Conservation (phyloP, 1,140 invertebrate genomes). For the Tetramorium simillimum region DNA sequence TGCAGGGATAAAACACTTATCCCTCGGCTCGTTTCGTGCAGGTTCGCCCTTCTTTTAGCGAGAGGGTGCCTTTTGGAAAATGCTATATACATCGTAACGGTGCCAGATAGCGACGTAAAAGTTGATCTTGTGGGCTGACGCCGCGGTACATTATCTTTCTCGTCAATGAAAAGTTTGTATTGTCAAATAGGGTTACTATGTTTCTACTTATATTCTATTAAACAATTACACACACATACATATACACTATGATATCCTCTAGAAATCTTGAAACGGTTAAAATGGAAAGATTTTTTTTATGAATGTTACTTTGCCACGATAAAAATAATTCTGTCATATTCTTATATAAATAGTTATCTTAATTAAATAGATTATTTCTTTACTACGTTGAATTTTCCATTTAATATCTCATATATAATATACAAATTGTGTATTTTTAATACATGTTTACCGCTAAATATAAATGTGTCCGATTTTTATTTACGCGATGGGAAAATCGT, state of each 20-base stretch:
- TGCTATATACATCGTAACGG: background rate
- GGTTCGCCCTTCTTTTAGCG: background rate
- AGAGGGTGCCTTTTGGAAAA: background rate
- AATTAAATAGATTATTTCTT: background rate
- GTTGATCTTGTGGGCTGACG: background rate
- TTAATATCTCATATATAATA: background rate
- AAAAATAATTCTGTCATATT: background rate
- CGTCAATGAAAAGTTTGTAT: constrained; percentile 19
- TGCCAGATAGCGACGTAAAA: constrained; percentile 42
- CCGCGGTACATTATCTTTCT: constrained; percentile 22
- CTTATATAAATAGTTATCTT: background rate
- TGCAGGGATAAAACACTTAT: background rate
- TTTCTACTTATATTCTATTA: background rate
- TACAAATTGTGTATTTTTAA: background rate
- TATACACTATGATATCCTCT: background rate
- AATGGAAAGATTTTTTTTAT: background rate
- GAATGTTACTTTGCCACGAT: background rate
- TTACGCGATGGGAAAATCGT: background rate
- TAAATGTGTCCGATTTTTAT: background rate
- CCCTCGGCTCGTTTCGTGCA: constrained; percentile 46
- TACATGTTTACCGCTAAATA: background rate
- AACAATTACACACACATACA: background rate
- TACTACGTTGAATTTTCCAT: background rate
- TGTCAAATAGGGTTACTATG: background rate
- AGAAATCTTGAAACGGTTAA: background rate